Conservation (phyloP, 2,888 invertebrate species). For the Clanis bilineata region DNA sequence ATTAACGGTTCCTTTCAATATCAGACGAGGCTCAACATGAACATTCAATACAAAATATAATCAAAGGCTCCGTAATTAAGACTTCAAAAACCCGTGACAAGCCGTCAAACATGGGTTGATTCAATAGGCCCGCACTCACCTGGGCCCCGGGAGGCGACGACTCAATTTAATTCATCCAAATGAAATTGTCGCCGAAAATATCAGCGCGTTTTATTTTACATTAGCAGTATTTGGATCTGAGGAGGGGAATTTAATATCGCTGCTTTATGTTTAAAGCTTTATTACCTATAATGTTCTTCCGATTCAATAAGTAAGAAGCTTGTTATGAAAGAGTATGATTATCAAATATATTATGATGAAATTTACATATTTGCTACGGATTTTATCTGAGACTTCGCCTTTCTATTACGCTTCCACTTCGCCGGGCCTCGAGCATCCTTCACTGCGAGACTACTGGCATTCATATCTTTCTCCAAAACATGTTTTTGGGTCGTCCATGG, state of each 20-base stretch:
- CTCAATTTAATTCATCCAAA: slow-evolving; percentile 15
- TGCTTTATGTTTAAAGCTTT: neutral
- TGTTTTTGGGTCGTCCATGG: too few species aligned
- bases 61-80: neutral
- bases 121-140: neutral
- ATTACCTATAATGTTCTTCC: neutral
- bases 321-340: neutral
- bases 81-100: neutral
- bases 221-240: slow-evolving; percentile 17
- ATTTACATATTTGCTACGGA: too few species aligned
- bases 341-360: too few species aligned
- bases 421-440: too few species aligned
- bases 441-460: too few species aligned
- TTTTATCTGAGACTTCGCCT: too few species aligned
- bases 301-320: neutral
- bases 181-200: slow-evolving; percentile 14
- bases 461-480: too few species aligned
- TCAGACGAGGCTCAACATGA: neutral
- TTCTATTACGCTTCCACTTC: too few species aligned
- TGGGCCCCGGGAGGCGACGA: slow-evolving; percentile 1
- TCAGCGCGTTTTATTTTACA: slow-evolving; percentile 2
- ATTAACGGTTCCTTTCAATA: too few species aligned
- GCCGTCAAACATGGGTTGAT: neutral
- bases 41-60: neutral
- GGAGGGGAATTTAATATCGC: slow-evolving; percentile 7